A percentile compares a stretch with the other conserved stretches of the same genome.
Conservation (phyloP, 2,888 invertebrate genomes). For the Pollenia amentaria region DNA sequence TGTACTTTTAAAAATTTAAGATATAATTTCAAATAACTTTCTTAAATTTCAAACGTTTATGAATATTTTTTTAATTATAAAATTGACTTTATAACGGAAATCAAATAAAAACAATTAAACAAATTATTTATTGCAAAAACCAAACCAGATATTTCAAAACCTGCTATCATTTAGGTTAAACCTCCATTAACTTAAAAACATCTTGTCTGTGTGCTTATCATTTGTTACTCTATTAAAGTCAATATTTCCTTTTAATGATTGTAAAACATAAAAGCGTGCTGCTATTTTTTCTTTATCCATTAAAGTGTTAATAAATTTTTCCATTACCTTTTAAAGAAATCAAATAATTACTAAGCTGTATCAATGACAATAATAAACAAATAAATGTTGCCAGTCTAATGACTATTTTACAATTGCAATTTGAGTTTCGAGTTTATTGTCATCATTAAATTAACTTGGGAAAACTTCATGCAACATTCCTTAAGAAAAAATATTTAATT, state of each 20-base stretch:
- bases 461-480: slow-evolving; percentile 32
- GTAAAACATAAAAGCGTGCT: slow-evolving; percentile 44
- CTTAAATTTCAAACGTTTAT: not conserved
- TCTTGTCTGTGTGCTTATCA: slow-evolving; percentile 34
- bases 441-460: slow-evolving; percentile 50
- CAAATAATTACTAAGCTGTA: slow-evolving; percentile 41
- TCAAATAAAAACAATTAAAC: not conserved
- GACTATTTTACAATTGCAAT: slow-evolving; percentile 52
- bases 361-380: slow-evolving; percentile 46
- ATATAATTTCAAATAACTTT: no score
- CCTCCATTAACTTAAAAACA: slow-evolving; percentile 14
- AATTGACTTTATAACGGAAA: not conserved
- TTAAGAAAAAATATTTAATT: not conserved
- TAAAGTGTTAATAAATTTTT: slow-evolving; percentile 47
- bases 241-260: slow-evolving; percentile 22
- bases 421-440: slow-evolving; percentile 38
- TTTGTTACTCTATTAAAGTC: slow-evolving; percentile 44
- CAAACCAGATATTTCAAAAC: not conserved
- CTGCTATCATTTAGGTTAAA: slow-evolving; percentile 44
- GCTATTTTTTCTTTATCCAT: slow-evolving; percentile 19
- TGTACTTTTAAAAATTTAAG: no score
- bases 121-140: not conserved
- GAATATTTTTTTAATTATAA: not conserved
- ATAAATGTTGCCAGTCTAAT: slow-evolving; percentile 38
- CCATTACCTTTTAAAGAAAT: slow-evolving; percentile 42